Evolutionary conservation across 2,888 invertebrate genomes (phyloP).

Genomic region (Trissolcus japonicus): DNA sequence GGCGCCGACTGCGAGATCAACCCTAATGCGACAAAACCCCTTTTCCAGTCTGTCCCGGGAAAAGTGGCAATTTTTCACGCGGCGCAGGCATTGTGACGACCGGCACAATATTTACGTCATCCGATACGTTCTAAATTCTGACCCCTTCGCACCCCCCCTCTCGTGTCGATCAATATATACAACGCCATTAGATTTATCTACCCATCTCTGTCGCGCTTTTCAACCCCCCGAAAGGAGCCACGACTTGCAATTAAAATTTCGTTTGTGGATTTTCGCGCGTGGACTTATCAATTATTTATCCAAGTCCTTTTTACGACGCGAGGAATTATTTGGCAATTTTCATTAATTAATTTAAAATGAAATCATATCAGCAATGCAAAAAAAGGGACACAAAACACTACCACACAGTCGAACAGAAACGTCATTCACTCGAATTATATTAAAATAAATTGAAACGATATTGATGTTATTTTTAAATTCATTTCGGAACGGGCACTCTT

Average conservation of each 20-base stretch:
- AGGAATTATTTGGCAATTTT: slow-evolving; percentile 37
- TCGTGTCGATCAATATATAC: slow-evolving; percentile 30
- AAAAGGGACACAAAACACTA: slow-evolving; percentile 8
- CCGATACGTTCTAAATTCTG: slow-evolving; percentile 37
- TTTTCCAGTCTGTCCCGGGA: slow-evolving; percentile 27
- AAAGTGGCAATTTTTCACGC: slow-evolving; percentile 39
- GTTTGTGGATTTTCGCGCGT: slow-evolving; percentile 29
- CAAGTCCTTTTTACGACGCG: slow-evolving; percentile 2
- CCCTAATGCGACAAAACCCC: slow-evolving; percentile 34
- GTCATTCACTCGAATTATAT: slow-evolving; percentile 43
- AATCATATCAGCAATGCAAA: slow-evolving; percentile 18
- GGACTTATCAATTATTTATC: slow-evolving; percentile 27
- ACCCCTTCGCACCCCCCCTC: slow-evolving; percentile 9
- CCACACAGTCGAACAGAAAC: slow-evolving; percentile 26
- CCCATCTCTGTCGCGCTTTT: slow-evolving; percentile 12
- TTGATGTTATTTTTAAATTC: slow-evolving; percentile 35
- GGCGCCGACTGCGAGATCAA: slow-evolving; percentile 22
- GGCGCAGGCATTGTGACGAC: slow-evolving; percentile 14
- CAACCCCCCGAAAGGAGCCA: slow-evolving; percentile 8
- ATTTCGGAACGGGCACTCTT: slow-evolving; percentile 46
- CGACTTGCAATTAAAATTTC: slow-evolving; percentile 35
- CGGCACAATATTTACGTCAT: slow-evolving; percentile 44
- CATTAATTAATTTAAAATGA: slow-evolving; percentile 43
- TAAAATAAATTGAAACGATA: slow-evolving; percentile 53
- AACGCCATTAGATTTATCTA: slow-evolving; percentile 34